Percentiles rank a stretch among this genome's conserved stretches.
Evolutionary conservation across 2,888 invertebrate genomes (phyloP).

Genomic region (Acronicta alni): DNA sequence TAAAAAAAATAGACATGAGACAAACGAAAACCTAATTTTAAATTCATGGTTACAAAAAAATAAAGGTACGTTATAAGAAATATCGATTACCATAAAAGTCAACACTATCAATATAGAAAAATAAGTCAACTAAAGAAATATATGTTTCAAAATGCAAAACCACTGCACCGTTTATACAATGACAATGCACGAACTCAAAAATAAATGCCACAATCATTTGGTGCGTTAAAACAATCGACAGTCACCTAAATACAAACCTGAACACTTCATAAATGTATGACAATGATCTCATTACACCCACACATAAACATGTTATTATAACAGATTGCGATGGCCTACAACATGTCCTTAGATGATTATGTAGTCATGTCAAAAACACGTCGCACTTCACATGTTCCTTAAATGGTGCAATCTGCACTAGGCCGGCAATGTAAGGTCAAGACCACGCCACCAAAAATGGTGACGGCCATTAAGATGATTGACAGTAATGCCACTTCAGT

Average conservation of each 20-base stretch:
- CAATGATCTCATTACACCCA: slow-evolving; percentile 76
- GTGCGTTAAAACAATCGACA: slow-evolving; percentile 41
- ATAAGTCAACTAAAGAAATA: neutral
- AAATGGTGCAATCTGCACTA: slow-evolving; percentile 55
- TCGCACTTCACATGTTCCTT: slow-evolving; percentile 44
- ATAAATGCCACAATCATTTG: slow-evolving; percentile 14
- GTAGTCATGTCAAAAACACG: slow-evolving; percentile 46
- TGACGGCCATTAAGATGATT: slow-evolving; percentile 30
- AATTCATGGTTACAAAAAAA: neutral
- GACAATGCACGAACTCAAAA: slow-evolving; percentile 9
- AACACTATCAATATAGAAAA: neutral
- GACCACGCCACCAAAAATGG: slow-evolving; percentile 53
- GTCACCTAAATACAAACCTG: slow-evolving; percentile 30
- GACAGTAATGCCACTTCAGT: slow-evolving; percentile 19
- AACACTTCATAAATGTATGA: slow-evolving; percentile 37
- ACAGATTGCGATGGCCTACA: slow-evolving; percentile 48
- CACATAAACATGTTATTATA: slow-evolving; percentile 54
- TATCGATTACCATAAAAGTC: neutral
- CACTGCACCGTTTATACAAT: neutral
- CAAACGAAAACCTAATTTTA: too few species aligned
- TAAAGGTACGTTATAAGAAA: neutral
- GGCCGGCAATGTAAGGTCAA: slow-evolving; percentile 56
- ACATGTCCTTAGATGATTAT: slow-evolving; percentile 48
- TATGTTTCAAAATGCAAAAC: neutral
- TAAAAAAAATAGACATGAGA: too few species aligned